phyloP scores from a whole-genome alignment of 1,140 invertebrate genomes.

The Leptopilina boulardi region DNA sequence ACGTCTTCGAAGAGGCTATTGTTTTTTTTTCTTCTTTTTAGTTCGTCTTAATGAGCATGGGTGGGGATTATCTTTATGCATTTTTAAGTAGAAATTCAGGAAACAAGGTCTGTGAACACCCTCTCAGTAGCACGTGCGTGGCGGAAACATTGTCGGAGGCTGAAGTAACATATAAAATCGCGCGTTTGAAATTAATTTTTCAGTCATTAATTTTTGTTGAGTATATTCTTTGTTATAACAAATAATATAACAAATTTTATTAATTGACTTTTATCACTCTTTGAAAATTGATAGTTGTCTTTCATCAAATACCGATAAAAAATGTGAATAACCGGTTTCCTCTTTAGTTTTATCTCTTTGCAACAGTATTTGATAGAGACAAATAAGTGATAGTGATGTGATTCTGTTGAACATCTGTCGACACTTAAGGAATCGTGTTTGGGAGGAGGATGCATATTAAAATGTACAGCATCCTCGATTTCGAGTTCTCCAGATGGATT shows the following conservation, averaged over 20 bases:
- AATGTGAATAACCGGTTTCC: conserved; percentile 2
- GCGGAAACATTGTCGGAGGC: conserved; percentile 22
- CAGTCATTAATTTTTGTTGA: no score
- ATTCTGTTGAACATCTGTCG: conserved; percentile 57
- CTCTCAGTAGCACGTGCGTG: conserved; percentile 41
- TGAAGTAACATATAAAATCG: not conserved
- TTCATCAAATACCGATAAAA: conserved; percentile 8
- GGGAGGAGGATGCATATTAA: not conserved
- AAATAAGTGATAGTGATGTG: conserved; percentile 2
- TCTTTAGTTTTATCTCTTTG: not conserved
- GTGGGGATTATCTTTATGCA: conserved; percentile 46
- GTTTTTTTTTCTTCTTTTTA: conserved; percentile 35
- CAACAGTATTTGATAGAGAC: conserved; percentile 27
- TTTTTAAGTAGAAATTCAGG: conserved; percentile 48
- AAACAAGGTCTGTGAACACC: conserved; percentile 67
- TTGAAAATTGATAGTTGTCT: not conserved
- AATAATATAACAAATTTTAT: no score
- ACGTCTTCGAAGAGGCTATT: conserved; percentile 35
- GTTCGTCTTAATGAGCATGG: conserved; percentile 45
- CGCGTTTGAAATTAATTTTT: no score
- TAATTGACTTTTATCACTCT: conserved; percentile 20
- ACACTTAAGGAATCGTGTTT: conserved; percentile 36
- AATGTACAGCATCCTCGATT: not conserved
- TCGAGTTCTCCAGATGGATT: not conserved
- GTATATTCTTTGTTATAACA: no score